Evolutionary conservation across 2,888 invertebrate species (phyloP), one percentile per base, ranked within the genome.

Genomic region (Silvanus unidentatus): DNA sequence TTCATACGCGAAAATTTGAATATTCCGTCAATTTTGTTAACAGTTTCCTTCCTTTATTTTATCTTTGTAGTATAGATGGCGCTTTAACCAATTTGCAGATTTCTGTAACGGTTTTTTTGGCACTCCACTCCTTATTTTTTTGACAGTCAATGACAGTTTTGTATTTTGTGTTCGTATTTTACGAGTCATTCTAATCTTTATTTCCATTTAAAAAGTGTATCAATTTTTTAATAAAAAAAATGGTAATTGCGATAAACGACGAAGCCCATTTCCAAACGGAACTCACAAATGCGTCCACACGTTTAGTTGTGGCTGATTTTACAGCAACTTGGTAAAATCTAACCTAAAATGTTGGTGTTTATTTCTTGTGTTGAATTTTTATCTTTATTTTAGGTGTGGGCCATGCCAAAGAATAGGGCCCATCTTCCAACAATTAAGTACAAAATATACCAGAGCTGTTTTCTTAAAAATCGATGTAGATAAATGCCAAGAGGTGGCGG

Each of bases 391-490:
- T 59, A 93, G 95, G 95, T 99, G 99, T 73, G 95, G 93, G 1
- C 98, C 99, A 2, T 99, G 99, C 66, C 90, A 89, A 65, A 78
- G 86, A 64, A 95, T 99, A 63, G 91, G 94, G 3, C 98, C 99
- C 6, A 75, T 88, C 43, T 97, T 94, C 71, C 90, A 93, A 60
- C 86, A 91, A 65, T 74, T 97, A 30, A 87, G 96, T 13, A 77
- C 77, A 6, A 91, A 90, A 71, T 98, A 91, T 71, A 83, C 89
- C 0, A 82, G 85, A 57, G 95, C 92, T 10, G 80, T 92, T 11
- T 99, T 98, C 66, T 73, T 95, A 11, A 94, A 96, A 74, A 90
- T 99, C 6, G 95, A 96, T 71, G 96, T 98, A 12, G 97, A 98
- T 65, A 83, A 86, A 71, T 96, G 92, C 62, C 84, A 85, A 57